phyloP scores from a whole-genome alignment of 2,797 vertebrate genomes.

The Perodicticus potto region DNA sequence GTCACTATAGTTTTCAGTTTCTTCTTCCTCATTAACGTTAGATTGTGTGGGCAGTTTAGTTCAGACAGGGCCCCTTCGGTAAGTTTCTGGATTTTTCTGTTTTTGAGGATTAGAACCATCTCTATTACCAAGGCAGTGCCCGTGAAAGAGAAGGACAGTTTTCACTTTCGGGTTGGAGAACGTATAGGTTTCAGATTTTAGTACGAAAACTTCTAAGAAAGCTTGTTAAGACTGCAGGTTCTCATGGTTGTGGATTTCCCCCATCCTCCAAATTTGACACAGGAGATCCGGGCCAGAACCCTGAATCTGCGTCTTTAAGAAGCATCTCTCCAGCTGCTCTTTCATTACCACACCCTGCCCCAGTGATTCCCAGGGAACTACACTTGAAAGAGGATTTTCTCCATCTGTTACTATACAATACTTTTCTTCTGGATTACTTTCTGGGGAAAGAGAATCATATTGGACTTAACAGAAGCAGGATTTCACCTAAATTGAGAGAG shows the following conservation, averaged over 20 bases:
- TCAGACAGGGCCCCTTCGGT: neutral
- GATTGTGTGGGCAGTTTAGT: neutral
- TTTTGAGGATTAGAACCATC: neutral
- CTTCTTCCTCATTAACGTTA: neutral
- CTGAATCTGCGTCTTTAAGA: neutral
- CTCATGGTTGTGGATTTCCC: neutral
- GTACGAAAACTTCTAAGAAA: neutral
- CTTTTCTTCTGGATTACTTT: neutral
- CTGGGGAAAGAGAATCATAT: neutral
- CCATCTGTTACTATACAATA: neutral
- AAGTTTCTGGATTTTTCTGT: conserved; percentile 1
- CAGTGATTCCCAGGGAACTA: neutral
- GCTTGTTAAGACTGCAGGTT: neutral
- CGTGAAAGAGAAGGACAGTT: neutral
- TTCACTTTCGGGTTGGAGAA: neutral
- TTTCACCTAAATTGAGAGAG: neutral
- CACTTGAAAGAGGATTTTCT: neutral
- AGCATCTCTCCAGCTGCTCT: neutral
- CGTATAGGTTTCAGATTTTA: neutral
- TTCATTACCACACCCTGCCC: neutral
- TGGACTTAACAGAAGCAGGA: neutral
- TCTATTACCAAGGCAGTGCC: neutral
- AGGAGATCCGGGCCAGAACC: neutral
- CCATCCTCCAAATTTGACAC: neutral
- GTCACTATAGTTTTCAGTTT: neutral